Evolutionary conservation across 2,888 invertebrate genomes (phyloP), one percentile per base, ranked within the genome.

Genomic region (Lottia gigantea): DNA sequence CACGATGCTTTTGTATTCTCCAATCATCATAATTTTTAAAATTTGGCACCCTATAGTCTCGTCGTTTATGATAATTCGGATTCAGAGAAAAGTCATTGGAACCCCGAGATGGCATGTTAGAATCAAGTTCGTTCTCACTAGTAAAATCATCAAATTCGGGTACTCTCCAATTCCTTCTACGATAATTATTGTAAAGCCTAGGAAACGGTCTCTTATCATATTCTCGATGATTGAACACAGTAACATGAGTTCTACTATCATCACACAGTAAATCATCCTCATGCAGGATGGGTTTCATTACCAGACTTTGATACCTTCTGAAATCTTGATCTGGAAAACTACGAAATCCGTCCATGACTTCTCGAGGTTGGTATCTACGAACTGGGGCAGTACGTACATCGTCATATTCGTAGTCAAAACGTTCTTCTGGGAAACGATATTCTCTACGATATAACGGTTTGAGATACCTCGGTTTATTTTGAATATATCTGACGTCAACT

Each of bases 191-290:
- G 14, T 55, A 19, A 19, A 55, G 11, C 14, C 23, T 55, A 23
- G 55, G 55, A 8, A 23, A 16, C 19, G n/a, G 19, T 19, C 19
- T 19, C 23, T 55, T 55, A 23, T 55, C 15, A 2, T 19, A 23
- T 55, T 55, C 19, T 23, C 55, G 55, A 55, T 19, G 19, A 55
- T 55, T 19, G 19, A 23, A 23, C 55, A 55, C 55, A 55, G 55
- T 55, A 19, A 55, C 55, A 14, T 55, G 55, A 55, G 55, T 55
- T 55, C 55, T 55, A 55, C 55, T 55, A 55, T 55, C 55, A 55
- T 55, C 55, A 11, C 55, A 19, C 19, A 55, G 23, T 19, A 55
- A 23, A 55, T 55, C 55, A 55, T 55, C 55, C 23, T 55, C 55
- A 4, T 23, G 19, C 8, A 11, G 55, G 55, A 55, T 23, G 8